A percentile compares a stretch with the other conserved stretches of the same genome.
Evolutionary conservation across 2,888 invertebrate genomes (phyloP).

Genomic region (Anoplius nigerrimus): DNA sequence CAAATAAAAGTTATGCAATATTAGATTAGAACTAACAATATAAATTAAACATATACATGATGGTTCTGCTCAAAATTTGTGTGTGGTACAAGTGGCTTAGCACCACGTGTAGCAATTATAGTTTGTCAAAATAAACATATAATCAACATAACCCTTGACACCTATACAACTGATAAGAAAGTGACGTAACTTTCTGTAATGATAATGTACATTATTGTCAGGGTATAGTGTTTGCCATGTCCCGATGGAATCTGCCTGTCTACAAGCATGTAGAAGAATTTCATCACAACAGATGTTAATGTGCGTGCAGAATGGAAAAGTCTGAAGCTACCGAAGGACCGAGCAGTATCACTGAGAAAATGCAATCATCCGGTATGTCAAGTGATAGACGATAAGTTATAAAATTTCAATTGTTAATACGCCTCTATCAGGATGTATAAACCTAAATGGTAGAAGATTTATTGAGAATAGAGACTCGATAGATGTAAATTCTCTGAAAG

Average conservation of each 20-base stretch:
- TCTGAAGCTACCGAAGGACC: too few relatives aligned
- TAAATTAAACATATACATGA: conserved; percentile 11
- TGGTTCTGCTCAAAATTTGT: conserved; percentile 3
- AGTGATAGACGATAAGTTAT: too few relatives aligned
- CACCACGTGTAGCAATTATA: conserved; percentile 1
- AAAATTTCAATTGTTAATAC: too few relatives aligned
- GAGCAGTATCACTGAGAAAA: too few relatives aligned
- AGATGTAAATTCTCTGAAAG: too few relatives aligned
- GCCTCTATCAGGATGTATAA: too few relatives aligned
- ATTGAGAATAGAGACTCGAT: too few relatives aligned
- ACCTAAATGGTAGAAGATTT: too few relatives aligned
- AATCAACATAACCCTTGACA: conserved; percentile 56
- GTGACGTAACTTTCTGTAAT: conserved; percentile 38
- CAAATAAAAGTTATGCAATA: conserved; percentile 10
- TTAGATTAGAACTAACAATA: conserved; percentile 4
- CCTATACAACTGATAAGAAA: conserved; percentile 41
- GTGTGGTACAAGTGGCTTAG: conserved; percentile 3
- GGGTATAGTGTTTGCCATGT: conserved; percentile 19
- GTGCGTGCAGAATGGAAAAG: conserved; percentile 34
- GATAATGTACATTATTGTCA: conserved; percentile 46
- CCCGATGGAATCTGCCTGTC: conserved; percentile 7
- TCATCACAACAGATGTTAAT: conserved; percentile 23
- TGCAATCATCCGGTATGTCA: too few relatives aligned
- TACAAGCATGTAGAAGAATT: conserved; percentile 34
- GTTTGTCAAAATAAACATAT: conserved; percentile 25